Evolutionary conservation across 2,888 invertebrate species (phyloP).

Genomic region (Alentia gelatinosa): DNA sequence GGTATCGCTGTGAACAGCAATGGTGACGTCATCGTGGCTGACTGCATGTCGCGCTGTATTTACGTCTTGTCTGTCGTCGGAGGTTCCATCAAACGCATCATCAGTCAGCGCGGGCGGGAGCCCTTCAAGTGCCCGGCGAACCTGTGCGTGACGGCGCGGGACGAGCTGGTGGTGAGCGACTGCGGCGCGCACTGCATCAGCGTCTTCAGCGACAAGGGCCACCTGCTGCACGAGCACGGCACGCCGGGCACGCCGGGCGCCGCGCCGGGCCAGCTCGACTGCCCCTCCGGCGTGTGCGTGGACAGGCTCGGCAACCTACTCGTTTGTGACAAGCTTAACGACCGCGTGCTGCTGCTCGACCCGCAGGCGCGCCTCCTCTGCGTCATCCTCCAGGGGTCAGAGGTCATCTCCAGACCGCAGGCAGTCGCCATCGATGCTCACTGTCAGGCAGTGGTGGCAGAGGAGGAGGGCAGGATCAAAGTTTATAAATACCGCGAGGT

Average conservation of each 20-base stretch:
- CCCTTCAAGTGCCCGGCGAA: slow-evolving; percentile 46
- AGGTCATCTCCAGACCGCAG: background rate
- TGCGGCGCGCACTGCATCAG: slow-evolving; percentile 8
- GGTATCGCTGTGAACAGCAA: slow-evolving; percentile 5
- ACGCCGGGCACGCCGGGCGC: background rate
- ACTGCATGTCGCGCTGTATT: slow-evolving; percentile 46
- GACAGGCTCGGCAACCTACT: slow-evolving; percentile 45
- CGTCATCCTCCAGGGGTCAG: slow-evolving; percentile 12
- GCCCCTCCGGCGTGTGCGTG: slow-evolving; percentile 46
- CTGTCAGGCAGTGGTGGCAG: slow-evolving; percentile 42
- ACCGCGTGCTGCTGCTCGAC: slow-evolving; percentile 40
- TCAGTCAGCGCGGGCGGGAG: slow-evolving; percentile 21
- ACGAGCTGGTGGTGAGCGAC: slow-evolving; percentile 32
- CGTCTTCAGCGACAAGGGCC: background rate
- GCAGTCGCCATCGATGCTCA: slow-evolving; percentile 37
- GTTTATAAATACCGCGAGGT: slow-evolving; percentile 49
- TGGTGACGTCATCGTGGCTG: slow-evolving; percentile 43
- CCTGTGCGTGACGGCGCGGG: background rate
- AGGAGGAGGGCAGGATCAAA: slow-evolving; percentile 52
- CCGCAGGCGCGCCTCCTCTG: background rate
- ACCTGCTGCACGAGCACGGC: slow-evolving; percentile 8
- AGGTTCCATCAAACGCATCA: slow-evolving; percentile 31
- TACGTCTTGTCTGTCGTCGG: slow-evolving; percentile 42
- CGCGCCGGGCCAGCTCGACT: background rate
- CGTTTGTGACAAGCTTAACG: slow-evolving; percentile 55